Conservation (phyloP, 2,888 invertebrate genomes). For the Perizoma affinitatum region DNA sequence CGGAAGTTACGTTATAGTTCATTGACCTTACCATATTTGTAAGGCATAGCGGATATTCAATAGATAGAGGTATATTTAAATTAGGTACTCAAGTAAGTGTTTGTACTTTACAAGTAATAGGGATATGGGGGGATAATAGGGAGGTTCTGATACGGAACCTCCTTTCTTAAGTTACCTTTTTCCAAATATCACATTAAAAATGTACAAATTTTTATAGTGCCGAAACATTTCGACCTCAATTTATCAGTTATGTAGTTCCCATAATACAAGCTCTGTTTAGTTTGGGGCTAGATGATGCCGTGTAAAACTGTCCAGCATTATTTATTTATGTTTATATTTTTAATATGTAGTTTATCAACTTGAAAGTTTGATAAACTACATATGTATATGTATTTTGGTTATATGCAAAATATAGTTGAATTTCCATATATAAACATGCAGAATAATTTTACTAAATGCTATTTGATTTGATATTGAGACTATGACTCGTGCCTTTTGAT, state of each 20-base stretch:
- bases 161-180: no score
- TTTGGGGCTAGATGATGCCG: no score
- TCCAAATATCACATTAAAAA: no score
- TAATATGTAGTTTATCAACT: no score
- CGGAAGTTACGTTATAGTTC: constrained; percentile 34
- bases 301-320: no score
- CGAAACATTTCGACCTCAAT: no score
- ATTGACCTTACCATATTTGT: constrained; percentile 30
- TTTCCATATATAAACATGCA: constrained; percentile 18
- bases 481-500: constrained; percentile 23
- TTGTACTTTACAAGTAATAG: constrained; percentile 13
- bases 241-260: no score
- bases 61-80: constrained; percentile 33
- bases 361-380: no score
- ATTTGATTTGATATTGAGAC: constrained; percentile 20
- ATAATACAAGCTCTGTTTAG: no score
- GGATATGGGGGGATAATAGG: constrained; percentile 10
- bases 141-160: neutral
- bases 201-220: no score
- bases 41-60: constrained; percentile 34
- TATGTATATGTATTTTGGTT: neutral
- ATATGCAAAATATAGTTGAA: constrained; percentile 18
- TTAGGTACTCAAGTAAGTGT: constrained; percentile 19
- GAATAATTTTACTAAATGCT: constrained; percentile 25
- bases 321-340: no score